Evolutionary conservation across 2,888 invertebrate genomes (phyloP).

Genomic region (Bombylius major): DNA sequence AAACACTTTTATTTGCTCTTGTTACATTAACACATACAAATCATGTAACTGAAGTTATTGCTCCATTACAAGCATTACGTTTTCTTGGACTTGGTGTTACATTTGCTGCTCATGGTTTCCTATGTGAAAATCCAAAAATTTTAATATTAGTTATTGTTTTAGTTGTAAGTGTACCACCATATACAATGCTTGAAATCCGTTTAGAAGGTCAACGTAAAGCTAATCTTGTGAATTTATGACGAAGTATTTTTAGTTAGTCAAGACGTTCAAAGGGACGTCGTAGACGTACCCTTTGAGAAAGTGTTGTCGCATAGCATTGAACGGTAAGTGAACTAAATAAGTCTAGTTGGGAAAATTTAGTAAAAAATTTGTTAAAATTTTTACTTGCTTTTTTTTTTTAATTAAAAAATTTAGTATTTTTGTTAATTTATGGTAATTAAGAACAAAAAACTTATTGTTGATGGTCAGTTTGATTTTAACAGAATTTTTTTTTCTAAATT

Average conservation of each 20-base stretch:
- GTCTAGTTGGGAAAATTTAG: too few species aligned
- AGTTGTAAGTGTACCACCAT: slow-evolving; percentile 33
- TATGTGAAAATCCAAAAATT: slow-evolving; percentile 41
- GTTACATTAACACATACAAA: slow-evolving; percentile 34
- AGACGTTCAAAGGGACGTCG: slow-evolving; percentile 13
- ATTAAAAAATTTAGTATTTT: too few species aligned
- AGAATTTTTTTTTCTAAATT: too few species aligned
- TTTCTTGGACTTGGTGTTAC: slow-evolving; percentile 49
- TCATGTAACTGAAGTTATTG: slow-evolving; percentile 36
- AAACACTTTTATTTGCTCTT: slow-evolving; percentile 45
- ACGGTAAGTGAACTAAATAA: too few species aligned
- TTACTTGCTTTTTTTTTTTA: too few species aligned
- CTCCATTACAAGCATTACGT: slow-evolving; percentile 45
- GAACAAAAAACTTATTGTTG: too few species aligned
- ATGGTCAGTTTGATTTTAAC: too few species aligned
- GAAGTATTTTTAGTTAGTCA: slow-evolving; percentile 35
- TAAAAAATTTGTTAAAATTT: too few species aligned
- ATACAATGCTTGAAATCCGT: slow-evolving; percentile 34
- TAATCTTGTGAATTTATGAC: slow-evolving; percentile 33
- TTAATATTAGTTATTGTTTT: slow-evolving; percentile 31
- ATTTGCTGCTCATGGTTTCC: slow-evolving; percentile 47
- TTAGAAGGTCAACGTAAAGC: slow-evolving; percentile 34
- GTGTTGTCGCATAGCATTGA: too few species aligned
- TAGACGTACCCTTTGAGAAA: slow-evolving; percentile 18
- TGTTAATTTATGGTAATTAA: too few species aligned